Conservation (phyloP, 2,113 vertebrate species). For the Centrocercus urophasianus region DNA sequence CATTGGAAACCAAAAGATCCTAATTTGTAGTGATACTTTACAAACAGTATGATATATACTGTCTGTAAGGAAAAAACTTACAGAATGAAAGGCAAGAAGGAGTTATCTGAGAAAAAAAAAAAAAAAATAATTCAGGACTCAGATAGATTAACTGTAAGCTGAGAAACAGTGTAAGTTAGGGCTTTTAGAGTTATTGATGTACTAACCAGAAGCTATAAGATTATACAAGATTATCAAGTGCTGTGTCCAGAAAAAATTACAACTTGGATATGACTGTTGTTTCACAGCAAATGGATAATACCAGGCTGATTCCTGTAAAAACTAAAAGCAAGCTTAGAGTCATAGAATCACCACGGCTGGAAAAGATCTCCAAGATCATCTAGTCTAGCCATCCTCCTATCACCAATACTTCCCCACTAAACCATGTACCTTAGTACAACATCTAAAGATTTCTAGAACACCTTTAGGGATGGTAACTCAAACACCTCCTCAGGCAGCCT, state of each 20-base stretch:
- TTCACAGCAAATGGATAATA: not conserved
- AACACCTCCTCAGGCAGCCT: no score
- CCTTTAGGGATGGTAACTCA: no score
- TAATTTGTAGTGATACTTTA: not conserved
- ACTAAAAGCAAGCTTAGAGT: not conserved
- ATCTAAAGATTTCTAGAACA: no score
- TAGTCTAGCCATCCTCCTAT: no score
- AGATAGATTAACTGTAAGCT: not conserved
- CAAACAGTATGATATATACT: not conserved
- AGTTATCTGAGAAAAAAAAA: not conserved
- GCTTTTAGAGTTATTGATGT: not conserved
- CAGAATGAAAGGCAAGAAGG: not conserved
- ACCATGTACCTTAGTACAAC: no score
- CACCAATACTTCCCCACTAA: no score
- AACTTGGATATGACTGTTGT: not conserved
- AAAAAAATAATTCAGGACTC: not conserved
- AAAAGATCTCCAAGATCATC: no score
- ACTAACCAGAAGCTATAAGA: not conserved
- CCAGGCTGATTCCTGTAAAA: not conserved
- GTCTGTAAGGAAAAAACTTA: not conserved
- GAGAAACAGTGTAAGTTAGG: not conserved
- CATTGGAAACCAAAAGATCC: not conserved
- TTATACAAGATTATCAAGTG: not conserved
- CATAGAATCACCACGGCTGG: no score
- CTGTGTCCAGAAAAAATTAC: not conserved